phyloP scores from a whole-genome alignment of 2,888 invertebrate species.

The Chironomus riparius region DNA sequence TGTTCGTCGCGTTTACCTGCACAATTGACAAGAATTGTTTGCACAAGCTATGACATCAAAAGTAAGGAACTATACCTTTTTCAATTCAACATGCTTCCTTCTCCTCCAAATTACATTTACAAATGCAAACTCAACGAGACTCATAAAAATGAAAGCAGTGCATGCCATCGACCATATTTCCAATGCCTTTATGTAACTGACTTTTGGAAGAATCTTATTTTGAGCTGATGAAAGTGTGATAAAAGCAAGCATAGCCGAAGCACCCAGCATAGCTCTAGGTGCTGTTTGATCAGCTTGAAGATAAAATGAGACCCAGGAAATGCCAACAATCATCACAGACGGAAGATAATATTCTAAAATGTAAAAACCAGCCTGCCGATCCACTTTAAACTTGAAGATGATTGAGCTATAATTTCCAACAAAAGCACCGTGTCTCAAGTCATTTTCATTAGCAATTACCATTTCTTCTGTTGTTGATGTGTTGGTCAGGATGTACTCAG shows the following conservation, averaged over 20 bases:
- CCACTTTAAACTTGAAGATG: slow-evolving; percentile 67
- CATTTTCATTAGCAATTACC: slow-evolving; percentile 55
- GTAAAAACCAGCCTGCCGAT: slow-evolving; percentile 76
- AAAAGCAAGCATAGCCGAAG: slow-evolving; percentile 73
- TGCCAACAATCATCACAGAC: slow-evolving; percentile 74
- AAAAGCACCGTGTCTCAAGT: slow-evolving; percentile 62
- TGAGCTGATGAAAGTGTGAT: slow-evolving; percentile 82
- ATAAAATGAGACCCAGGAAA: slow-evolving; percentile 88
- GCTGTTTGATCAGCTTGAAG: slow-evolving; percentile 77
- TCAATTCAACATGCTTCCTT: slow-evolving; percentile 46
- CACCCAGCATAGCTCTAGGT: slow-evolving; percentile 69
- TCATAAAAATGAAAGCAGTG: slow-evolving; percentile 74
- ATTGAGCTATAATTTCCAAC: slow-evolving; percentile 74
- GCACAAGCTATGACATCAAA: too few species aligned
- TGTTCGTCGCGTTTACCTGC: slow-evolving; percentile 44
- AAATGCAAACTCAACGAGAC: slow-evolving; percentile 78
- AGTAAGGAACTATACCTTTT: slow-evolving; percentile 31
- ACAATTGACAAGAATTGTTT: too few species aligned
- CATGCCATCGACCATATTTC: slow-evolving; percentile 85
- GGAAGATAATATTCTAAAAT: slow-evolving; percentile 83
- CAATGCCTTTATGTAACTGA: slow-evolving; percentile 81
- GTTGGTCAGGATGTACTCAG: slow-evolving; percentile 65
- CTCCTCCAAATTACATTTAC: slow-evolving; percentile 82
- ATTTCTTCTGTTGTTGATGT: slow-evolving; percentile 63
- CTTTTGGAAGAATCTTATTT: slow-evolving; percentile 76